Percentiles rank a stretch among this genome's conserved stretches.
Conservation (phyloP, 2,113 vertebrate genomes). For the Macrotis lagotis region DNA sequence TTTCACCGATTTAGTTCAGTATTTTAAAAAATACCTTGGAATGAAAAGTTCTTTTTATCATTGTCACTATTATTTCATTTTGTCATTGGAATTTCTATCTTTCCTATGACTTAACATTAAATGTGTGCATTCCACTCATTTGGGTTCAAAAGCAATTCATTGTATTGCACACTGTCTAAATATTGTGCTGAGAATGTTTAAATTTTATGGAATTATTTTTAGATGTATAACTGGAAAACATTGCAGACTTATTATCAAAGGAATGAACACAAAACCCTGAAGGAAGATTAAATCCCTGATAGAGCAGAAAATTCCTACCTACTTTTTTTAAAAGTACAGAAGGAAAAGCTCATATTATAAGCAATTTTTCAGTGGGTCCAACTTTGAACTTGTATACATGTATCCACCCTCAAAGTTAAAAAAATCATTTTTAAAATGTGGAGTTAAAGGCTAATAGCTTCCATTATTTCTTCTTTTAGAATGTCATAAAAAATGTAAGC, state of each 20-base stretch:
- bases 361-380: not conserved
- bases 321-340: not conserved
- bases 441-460: not conserved
- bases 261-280: not conserved
- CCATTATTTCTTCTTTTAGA: slow-evolving; percentile 1
- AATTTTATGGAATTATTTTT: not conserved
- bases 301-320: not conserved
- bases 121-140: not conserved
- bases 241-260: not conserved
- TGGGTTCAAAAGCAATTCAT: not conserved
- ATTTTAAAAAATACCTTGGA: not conserved
- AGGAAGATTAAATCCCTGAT: not conserved
- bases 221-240: not conserved
- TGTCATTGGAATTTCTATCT: not conserved
- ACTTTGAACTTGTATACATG: not conserved
- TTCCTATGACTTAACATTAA: not conserved
- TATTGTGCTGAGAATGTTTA: not conserved
- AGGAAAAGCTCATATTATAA: not conserved
- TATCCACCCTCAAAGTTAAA: not conserved
- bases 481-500: not conserved
- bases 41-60: not conserved
- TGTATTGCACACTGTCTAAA: not conserved
- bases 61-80: not conserved
- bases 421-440: not conserved
- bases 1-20: not conserved